These are phyloP conservation scores for Kradibia gibbosae DNA, from an alignment of 1,140 invertebrate species.

Conservation along the genomic window DNA sequence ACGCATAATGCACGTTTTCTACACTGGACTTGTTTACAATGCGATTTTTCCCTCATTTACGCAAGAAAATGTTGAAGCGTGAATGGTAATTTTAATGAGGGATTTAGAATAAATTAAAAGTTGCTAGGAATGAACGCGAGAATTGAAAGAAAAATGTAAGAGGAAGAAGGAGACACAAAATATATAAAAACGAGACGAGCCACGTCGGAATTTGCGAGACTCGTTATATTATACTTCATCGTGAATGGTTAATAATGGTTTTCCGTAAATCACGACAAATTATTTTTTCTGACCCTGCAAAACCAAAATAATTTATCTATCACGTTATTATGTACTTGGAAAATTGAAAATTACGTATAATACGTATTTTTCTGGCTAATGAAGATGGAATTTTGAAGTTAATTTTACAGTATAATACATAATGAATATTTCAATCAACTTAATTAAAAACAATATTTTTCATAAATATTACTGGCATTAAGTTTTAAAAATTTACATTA, in stretches of 20 bases:
- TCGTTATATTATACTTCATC: slow-evolving; percentile 24
- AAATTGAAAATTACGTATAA: slow-evolving; percentile 35
- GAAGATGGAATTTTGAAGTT: slow-evolving; percentile 23
- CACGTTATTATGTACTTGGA: neutral
- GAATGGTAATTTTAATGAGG: slow-evolving; percentile 45
- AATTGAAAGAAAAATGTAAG: neutral
- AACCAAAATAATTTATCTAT: slow-evolving; percentile 35
- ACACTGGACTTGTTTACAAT: slow-evolving; percentile 35
- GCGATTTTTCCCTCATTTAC: slow-evolving; percentile 26
- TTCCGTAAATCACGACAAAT: slow-evolving; percentile 34
- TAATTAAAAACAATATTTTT: neutral
- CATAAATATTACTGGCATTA: neutral
- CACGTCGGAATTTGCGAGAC: neutral
- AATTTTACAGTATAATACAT: slow-evolving; percentile 1
- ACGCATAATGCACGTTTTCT: neutral
- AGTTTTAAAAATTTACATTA: neutral
- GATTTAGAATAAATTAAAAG: slow-evolving; percentile 46
- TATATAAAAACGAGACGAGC: neutral
- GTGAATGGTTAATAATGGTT: slow-evolving; percentile 30
- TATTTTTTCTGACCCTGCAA: neutral
- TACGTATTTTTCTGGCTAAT: neutral
- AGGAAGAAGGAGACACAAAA: neutral
- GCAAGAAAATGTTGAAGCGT: slow-evolving; percentile 25
- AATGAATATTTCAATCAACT: neutral
- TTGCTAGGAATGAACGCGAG: neutral